Percentiles rank a stretch among this genome's conserved stretches.
These are phyloP conservation scores for Cyprinella venusta DNA, from an alignment of 2,797 vertebrate genomes.

Conservation along the genomic window DNA sequence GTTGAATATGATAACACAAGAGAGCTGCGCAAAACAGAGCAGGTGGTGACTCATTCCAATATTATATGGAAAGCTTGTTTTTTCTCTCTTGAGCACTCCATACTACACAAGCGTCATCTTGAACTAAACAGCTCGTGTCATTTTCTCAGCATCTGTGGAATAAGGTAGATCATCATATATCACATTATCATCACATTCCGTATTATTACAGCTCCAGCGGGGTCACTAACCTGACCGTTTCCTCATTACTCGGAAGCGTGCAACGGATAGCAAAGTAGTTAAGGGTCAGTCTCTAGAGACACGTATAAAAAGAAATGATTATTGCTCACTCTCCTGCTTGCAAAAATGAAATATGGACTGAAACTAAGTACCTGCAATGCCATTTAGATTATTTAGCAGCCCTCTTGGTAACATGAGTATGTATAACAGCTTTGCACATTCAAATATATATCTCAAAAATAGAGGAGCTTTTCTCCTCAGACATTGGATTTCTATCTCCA, in stretches of 20 bases:
- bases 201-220: constrained; percentile 20
- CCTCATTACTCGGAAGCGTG: constrained; percentile 48
- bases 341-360: neutral
- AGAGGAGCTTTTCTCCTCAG: too few species aligned
- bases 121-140: neutral
- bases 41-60: neutral
- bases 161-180: neutral
- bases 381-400: neutral
- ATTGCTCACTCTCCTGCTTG: constrained; percentile 14
- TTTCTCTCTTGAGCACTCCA: neutral
- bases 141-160: constrained; percentile 3
- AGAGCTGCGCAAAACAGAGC: neutral
- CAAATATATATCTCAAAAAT: neutral
- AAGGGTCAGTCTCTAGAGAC: constrained; percentile 27
- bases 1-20: neutral
- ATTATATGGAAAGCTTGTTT: neutral
- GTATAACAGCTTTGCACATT: neutral
- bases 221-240: constrained; percentile 44
- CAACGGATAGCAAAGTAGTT: constrained; percentile 7
- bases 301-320: constrained; percentile 37
- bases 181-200: constrained; percentile 10
- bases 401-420: neutral
- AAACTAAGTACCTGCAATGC: neutral
- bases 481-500: neutral
- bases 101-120: neutral